Conservation (phyloP, 2,888 invertebrate species). For the Scaptomyza parva region DNA sequence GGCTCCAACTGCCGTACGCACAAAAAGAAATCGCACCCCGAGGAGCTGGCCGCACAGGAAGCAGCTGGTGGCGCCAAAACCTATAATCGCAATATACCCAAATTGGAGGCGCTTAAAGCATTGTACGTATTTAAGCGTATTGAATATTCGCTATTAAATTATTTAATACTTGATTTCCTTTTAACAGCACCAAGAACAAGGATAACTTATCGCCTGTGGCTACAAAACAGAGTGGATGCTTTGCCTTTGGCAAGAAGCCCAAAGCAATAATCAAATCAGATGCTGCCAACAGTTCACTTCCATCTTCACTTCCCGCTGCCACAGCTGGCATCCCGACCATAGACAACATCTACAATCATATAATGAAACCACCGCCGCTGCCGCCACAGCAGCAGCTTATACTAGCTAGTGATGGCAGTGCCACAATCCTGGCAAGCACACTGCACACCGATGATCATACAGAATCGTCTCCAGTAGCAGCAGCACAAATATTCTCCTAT, state of each 20-base stretch:
- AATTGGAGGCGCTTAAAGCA: conserved; percentile 83
- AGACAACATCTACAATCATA: conserved; percentile 72
- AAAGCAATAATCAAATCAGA: conserved; percentile 45
- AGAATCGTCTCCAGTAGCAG: conserved; percentile 7
- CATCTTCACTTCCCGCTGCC: neutral
- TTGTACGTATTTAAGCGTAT: conserved; percentile 70
- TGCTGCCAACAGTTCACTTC: neutral
- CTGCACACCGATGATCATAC: conserved; percentile 22
- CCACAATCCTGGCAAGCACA: conserved; percentile 10
- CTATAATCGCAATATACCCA: conserved; percentile 84
- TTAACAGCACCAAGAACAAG: conserved; percentile 76
- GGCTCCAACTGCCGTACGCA: conserved; percentile 85
- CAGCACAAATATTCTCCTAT: conserved; percentile 28
- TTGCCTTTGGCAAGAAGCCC: conserved; percentile 82
- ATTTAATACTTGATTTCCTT: neutral
- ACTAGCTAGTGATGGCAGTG: conserved; percentile 27
- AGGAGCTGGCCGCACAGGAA: conserved; percentile 83
- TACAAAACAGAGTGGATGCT: conserved; percentile 81
- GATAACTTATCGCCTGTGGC: conserved; percentile 82
- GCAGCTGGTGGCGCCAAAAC: conserved; percentile 81
- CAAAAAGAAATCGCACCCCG: conserved; percentile 84
- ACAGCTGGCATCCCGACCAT: conserved; percentile 65
- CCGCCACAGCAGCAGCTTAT: conserved; percentile 24
- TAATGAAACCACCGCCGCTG: conserved; percentile 40
- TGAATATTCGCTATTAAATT: neutral